Conservation (phyloP, 1,140 invertebrate genomes). For the Trialeurodes vaporariorum region DNA sequence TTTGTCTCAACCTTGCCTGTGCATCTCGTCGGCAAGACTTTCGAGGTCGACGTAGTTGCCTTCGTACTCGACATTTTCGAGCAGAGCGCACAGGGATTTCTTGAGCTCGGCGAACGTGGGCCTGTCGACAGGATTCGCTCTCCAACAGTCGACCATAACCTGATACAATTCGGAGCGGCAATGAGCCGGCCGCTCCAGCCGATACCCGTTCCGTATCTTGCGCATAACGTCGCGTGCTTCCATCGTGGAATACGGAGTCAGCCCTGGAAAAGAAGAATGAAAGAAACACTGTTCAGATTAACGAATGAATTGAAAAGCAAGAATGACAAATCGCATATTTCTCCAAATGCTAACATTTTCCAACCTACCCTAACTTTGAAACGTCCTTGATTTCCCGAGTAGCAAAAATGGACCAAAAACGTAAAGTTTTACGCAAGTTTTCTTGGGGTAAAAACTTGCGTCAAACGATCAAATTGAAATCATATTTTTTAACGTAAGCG, state of each 20-base stretch:
- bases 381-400: too few relatives aligned
- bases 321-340: too few relatives aligned
- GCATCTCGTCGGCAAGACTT: slow-evolving; percentile 45
- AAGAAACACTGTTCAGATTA: too few relatives aligned
- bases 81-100: slow-evolving; percentile 50
- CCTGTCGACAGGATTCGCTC: slow-evolving; percentile 55
- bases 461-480: too few relatives aligned
- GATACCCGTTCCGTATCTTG: slow-evolving; percentile 58
- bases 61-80: slow-evolving; percentile 54
- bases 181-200: slow-evolving; percentile 60
- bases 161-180: slow-evolving; percentile 61
- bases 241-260: slow-evolving; percentile 69
- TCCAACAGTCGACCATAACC: slow-evolving; percentile 62
- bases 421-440: too few relatives aligned
- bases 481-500: too few relatives aligned
- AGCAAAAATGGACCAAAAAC: too few relatives aligned
- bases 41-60: slow-evolving; percentile 65
- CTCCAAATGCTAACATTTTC: too few relatives aligned
- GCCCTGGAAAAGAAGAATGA: slow-evolving; percentile 43
- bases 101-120: slow-evolving; percentile 57
- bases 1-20: neutral
- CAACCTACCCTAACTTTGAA: too few relatives aligned
- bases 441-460: too few relatives aligned
- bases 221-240: slow-evolving; percentile 64
- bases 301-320: too few relatives aligned